These are phyloP conservation scores for Ormyrus nitidulus DNA, from an alignment of 2,888 invertebrate genomes.

Conservation along the genomic window DNA sequence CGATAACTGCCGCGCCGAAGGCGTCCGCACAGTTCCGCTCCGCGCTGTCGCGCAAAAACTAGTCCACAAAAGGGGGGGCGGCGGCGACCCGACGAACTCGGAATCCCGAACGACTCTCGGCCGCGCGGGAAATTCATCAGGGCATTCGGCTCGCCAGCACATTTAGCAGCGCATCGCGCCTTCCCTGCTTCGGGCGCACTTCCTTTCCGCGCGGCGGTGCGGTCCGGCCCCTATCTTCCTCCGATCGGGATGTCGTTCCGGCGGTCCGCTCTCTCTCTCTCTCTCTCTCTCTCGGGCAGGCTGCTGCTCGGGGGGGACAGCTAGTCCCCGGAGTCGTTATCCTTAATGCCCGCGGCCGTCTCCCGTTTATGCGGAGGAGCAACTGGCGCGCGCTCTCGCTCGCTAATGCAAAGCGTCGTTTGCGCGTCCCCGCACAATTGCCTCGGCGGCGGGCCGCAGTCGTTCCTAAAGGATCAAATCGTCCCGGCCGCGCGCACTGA, in stretches of 20 bases:
- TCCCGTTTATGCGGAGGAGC: constrained; percentile 5
- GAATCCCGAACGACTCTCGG: no score
- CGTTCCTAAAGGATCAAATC: constrained; percentile 35
- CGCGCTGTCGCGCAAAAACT: no score
- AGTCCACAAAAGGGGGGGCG: no score
- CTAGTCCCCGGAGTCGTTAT: constrained; percentile 20
- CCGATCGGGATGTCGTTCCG: background rate
- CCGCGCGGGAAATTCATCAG: no score
- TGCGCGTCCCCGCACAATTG: background rate
- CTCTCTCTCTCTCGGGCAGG: background rate
- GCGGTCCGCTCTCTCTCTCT: background rate
- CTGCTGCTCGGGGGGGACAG: constrained; percentile 22
- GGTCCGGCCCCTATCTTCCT: background rate
- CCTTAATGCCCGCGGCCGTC: constrained; percentile 31
- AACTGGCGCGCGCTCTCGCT: background rate
- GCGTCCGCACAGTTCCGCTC: no score
- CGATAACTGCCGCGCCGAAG: no score
- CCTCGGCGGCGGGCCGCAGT: constrained; percentile 8
- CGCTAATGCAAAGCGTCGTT: constrained; percentile 49
- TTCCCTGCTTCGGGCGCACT: background rate
- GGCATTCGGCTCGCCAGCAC: no score
- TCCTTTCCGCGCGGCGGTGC: background rate
- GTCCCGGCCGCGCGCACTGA: background rate
- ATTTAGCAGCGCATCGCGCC: no score
- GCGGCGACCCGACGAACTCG: no score